phyloP scores from a whole-genome alignment of 1,140 invertebrate genomes.

The Himalopsyche phryganea region DNA sequence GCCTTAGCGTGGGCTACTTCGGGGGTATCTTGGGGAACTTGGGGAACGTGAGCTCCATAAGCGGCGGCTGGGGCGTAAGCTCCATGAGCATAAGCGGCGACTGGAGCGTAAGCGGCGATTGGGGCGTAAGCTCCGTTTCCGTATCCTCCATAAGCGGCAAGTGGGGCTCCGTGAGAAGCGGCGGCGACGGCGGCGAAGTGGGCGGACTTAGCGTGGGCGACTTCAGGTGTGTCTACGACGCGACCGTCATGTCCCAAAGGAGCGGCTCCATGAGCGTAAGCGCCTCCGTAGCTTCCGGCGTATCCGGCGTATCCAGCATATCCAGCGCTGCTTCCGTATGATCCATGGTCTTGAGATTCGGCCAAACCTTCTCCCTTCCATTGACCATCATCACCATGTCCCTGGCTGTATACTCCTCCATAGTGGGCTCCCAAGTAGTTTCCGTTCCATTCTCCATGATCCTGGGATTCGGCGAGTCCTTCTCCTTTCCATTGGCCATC shows the following conservation, averaged over 20 bases:
- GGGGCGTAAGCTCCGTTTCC: neutral
- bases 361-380: too few relatives aligned
- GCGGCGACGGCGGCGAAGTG: conserved; percentile 36
- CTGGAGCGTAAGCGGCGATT: neutral
- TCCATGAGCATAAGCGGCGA: conserved; percentile 1
- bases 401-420: neutral
- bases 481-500: conserved; percentile 24
- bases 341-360: too few relatives aligned
- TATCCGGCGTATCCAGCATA: neutral
- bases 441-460: conserved; percentile 17
- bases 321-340: too few relatives aligned
- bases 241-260: conserved; percentile 26
- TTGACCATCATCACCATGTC: too few relatives aligned
- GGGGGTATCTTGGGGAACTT: conserved; percentile 16
- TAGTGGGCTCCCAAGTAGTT: neutral
- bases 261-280: conserved; percentile 25
- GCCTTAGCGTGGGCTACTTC: conserved; percentile 30
- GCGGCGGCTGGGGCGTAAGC: conserved; percentile 1
- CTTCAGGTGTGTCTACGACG: conserved; percentile 52
- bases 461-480: conserved; percentile 23
- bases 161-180: conserved; percentile 11
- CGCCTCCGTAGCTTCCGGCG: too few relatives aligned
- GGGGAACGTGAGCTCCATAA: neutral
- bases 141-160: too few relatives aligned
- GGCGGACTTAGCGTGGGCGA: conserved; percentile 49